Base-by-base conservation (phyloP, 2,797 vertebrate genomes). In the Oreochromis grahami region DNA sequence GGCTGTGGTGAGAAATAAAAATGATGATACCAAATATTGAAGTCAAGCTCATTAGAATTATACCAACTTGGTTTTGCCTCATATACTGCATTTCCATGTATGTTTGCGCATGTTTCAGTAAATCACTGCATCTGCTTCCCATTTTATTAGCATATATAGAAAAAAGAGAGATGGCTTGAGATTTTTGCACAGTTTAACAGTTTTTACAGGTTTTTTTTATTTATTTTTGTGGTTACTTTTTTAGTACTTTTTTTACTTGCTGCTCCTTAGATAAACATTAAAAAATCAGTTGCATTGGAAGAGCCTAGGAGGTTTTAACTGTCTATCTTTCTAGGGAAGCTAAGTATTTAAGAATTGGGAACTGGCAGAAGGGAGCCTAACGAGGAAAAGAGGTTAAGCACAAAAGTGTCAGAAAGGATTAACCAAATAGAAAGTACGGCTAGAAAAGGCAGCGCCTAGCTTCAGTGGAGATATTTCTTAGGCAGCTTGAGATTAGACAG, bases 391-490 rank as follows among this genome's bases (percentile, higher is more conserved):
- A 91, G 90, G 90, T 92, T 94, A 90, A 90, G 92, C 86, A 58
- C 82, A 84, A 85, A 90, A 86, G 90, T 93, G 90, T 93, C 91
- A 89, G 85, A 89, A 90, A 91, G 88, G 91, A 94, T 94, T 92
- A 95, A 86, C 83, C 86, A 85, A 86, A 89, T 84, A 89, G 88
- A 90, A 93, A 93, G 89, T 89, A 80, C 77, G 45, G 85, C 50
- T 68, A 83, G 48, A 81, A 90, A 93, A 84, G 80, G 79, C 86
- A 78, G 89, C 91, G 87, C 79, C 78, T 88, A 81, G 86, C 85
- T 89, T 90, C 81, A 55, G 79, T 88, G 84, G 60, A 89, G 89
- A 91, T 89, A 88, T 89, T 91, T 88, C 77, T 84, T 82, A 88
- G 84, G 84, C 87, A 76, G 87, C 76, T 56, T 79, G 84, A 90